Evolutionary conservation across 2,888 invertebrate species (phyloP), one percentile per base, ranked within the genome.

Genomic region (Hydraecia micacea): DNA sequence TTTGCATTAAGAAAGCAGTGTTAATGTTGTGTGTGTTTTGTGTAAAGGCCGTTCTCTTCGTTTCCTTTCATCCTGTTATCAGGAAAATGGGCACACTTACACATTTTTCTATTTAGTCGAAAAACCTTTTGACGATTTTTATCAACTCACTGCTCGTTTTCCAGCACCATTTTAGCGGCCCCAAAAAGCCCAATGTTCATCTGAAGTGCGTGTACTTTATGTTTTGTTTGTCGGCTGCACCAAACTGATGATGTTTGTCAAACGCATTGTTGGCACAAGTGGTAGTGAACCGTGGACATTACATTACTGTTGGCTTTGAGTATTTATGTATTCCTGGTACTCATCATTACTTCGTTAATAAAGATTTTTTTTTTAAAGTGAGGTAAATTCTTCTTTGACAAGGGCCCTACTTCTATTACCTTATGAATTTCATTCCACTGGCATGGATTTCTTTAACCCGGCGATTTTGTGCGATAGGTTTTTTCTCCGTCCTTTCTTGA

Each of bases 141-240:
- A 46, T 21, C 52, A 49, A 70, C n/a, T 15, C 15, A 8, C 77
- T 11, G 13, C 8, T 62, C 55, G 21, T 32, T 62, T n/a, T 7
- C 3, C 52, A 77, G 87, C 89, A 62, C 7, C 91, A 90, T 93
- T 91, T 93, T 94, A 92, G 76, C 36, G 55, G 73, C 75, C 77
- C 78, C 74, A 73, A 77, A 82, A 80, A 84, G 79, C 89, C 89
- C 84, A 90, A 91, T 90, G 92, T 86, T 86, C 85, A 79, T 90
- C 83, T 91, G 91, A 92, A 94, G 95, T 93, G 91, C 90, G 86
- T 94, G 94, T 94, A 88, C 86, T 73, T 77, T 80, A 73, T 93
- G 92, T 92, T 92, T 91, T 93, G 91, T 93, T 93, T 93, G 93
- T 90, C 91, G 91, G 90, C 91, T 92, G 90, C 88, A 89, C 91